These are phyloP conservation scores for Oncopodura yosiiana DNA, from an alignment of 1,140 invertebrate genomes.

Conservation along the genomic window DNA sequence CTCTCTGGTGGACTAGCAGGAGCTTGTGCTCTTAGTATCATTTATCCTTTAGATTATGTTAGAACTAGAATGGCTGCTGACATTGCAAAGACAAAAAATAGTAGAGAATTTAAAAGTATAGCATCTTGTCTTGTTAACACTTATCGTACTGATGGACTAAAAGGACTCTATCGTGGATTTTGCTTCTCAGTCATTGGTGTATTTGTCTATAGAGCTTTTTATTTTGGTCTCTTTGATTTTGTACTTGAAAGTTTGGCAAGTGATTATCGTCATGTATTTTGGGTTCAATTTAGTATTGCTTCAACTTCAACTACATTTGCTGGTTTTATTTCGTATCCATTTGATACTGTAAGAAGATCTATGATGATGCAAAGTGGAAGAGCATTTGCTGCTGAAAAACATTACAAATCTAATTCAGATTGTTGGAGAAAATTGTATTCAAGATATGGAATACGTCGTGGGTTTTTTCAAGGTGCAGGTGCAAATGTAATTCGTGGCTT, in stretches of 20 bases:
- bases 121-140: slow-evolving; percentile 4
- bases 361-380: slow-evolving; percentile 56
- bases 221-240: slow-evolving; percentile 28
- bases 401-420: too few relatives aligned
- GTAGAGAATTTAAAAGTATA: slow-evolving; percentile 1
- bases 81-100: not conserved
- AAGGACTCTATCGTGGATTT: slow-evolving; percentile 25
- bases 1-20: slow-evolving; percentile 26
- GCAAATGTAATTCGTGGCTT: slow-evolving; percentile 18
- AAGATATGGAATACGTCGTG: slow-evolving; percentile 12
- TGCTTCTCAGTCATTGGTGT: slow-evolving; percentile 25
- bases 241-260: not conserved
- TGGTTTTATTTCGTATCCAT: slow-evolving; percentile 54
- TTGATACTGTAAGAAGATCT: slow-evolving; percentile 54
- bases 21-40: slow-evolving; percentile 8
- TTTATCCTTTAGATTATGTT: slow-evolving; percentile 32
- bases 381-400: too few relatives aligned
- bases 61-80: slow-evolving; percentile 23
- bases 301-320: slow-evolving; percentile 48
- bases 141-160: slow-evolving; percentile 5
- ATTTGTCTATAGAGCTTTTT: slow-evolving; percentile 27
- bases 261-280: not conserved
- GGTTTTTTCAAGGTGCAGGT: slow-evolving; percentile 22
- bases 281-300: slow-evolving; percentile 16
- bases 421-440: slow-evolving; percentile 15